Conservation (phyloP, 2,113 vertebrate genomes). For the Percina caprodes region DNA sequence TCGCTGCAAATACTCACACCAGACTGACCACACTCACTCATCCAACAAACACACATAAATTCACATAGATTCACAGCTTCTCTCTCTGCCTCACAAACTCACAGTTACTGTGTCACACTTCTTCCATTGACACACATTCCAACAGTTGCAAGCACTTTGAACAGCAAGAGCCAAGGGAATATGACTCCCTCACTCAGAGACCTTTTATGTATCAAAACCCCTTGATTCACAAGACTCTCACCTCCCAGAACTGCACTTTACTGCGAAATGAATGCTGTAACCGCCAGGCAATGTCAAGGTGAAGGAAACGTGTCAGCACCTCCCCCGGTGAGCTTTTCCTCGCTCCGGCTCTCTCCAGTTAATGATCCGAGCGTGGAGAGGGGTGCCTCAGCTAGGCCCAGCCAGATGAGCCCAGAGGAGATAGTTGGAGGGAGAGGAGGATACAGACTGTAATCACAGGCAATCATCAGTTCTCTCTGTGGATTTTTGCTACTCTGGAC, state of each 20-base stretch:
- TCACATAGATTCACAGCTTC: constrained; percentile 1
- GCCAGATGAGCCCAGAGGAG: constrained; percentile 74
- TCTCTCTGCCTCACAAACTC: neutral
- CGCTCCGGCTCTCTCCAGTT: constrained; percentile 62
- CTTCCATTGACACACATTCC: constrained; percentile 48
- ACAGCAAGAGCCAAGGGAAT: constrained; percentile 46
- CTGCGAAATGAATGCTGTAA: constrained; percentile 61
- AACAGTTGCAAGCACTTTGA: constrained; percentile 38
- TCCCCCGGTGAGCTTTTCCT: constrained; percentile 64
- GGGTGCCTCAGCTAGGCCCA: constrained; percentile 50
- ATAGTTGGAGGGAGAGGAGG: constrained; percentile 42
- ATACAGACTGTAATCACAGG: constrained; percentile 78
- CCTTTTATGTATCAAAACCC: constrained; percentile 60
- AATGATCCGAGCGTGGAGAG: constrained; percentile 67
- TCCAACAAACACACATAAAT: neutral
- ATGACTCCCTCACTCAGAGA: constrained; percentile 44
- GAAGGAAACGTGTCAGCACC: constrained; percentile 70
- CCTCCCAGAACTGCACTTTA: constrained; percentile 57
- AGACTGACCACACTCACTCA: constrained; percentile 12
- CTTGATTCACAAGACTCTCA: constrained; percentile 61
- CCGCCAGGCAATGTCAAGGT: constrained; percentile 80
- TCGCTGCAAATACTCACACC: neutral
- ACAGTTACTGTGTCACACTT: constrained; percentile 9
- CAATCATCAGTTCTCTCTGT: constrained; percentile 73
- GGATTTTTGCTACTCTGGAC: constrained; percentile 53